A percentile compares a stretch with the other conserved stretches of the same genome.
Conservation (phyloP, 1,140 invertebrate species). For the Zaprionus nigranus region DNA sequence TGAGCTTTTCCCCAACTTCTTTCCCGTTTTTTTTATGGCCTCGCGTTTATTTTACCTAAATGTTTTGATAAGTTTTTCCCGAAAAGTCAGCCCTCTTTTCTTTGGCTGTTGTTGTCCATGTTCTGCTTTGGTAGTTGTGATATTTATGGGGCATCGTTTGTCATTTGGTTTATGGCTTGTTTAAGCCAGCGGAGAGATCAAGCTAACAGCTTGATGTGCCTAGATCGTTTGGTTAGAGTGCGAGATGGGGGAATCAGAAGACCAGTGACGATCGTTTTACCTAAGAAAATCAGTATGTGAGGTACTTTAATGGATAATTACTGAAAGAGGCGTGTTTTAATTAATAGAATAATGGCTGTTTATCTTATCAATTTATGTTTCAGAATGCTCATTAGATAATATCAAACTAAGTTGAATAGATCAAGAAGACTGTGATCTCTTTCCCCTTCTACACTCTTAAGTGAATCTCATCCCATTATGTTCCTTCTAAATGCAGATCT, state of each 20-base stretch:
- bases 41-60: constrained; percentile 79
- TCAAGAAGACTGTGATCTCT: no score
- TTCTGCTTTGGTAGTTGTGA: constrained; percentile 50
- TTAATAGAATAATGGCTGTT: neutral
- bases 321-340: neutral
- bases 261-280: neutral
- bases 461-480: no score
- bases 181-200: constrained; percentile 48
- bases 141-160: constrained; percentile 78
- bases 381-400: no score
- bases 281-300: neutral
- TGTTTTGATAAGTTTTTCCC: constrained; percentile 75
- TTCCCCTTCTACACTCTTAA: no score
- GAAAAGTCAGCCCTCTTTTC: constrained; percentile 5
- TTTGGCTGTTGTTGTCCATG: constrained; percentile 36
- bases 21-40: constrained; percentile 59
- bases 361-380: neutral
- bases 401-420: no score
- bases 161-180: constrained; percentile 81
- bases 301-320: neutral
- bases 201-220: neutral
- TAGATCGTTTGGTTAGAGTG: neutral
- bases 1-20: constrained; percentile 66
- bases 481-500: no score
- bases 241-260: neutral